A percentile compares a stretch with the other conserved stretches of the same genome.
These are phyloP conservation scores for Macrobrachium rosenbergii DNA, from an alignment of 1,140 invertebrate species.

Conservation along the genomic window DNA sequence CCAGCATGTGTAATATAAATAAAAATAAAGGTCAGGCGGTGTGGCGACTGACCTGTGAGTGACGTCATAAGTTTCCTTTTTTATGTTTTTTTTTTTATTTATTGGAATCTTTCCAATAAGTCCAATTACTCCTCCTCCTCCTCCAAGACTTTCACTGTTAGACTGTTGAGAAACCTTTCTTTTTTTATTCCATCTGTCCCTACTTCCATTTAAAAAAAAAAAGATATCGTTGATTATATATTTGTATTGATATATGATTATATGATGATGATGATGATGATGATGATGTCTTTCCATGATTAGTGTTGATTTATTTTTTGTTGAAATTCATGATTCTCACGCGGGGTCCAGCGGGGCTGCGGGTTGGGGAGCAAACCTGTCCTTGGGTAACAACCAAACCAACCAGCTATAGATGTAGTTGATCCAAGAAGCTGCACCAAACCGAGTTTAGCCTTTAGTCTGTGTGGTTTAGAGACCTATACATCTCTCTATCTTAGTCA, in stretches of 20 bases:
- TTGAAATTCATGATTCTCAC: background rate
- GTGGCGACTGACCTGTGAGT: slow-evolving; percentile 52
- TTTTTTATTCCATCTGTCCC: slow-evolving; percentile 1
- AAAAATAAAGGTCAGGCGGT: background rate
- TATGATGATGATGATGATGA: too few species aligned
- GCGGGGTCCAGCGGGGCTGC: slow-evolving; percentile 41
- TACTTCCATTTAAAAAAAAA: background rate
- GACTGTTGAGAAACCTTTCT: too few species aligned
- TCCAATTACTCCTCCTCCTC: too few species aligned
- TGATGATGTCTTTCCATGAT: too few species aligned
- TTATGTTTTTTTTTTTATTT: too few species aligned
- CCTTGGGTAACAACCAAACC: slow-evolving; percentile 26
- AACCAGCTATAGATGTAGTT: slow-evolving; percentile 40
- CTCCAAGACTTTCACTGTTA: slow-evolving; percentile 17
- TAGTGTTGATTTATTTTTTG: too few species aligned
- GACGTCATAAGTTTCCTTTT: slow-evolving; percentile 22
- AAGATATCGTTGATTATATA: too few species aligned
- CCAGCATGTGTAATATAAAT: slow-evolving; percentile 32
- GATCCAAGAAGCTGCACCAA: slow-evolving; percentile 42
- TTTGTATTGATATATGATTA: too few species aligned
- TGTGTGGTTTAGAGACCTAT: slow-evolving; percentile 34
- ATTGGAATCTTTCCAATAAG: background rate
- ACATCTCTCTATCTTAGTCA: slow-evolving; percentile 14
- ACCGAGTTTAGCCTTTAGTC: slow-evolving; percentile 33
- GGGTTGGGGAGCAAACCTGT: slow-evolving; percentile 53